These are phyloP conservation scores for Hirundo rustica DNA, from an alignment of 2,797 vertebrate species.

Conservation along the genomic window DNA sequence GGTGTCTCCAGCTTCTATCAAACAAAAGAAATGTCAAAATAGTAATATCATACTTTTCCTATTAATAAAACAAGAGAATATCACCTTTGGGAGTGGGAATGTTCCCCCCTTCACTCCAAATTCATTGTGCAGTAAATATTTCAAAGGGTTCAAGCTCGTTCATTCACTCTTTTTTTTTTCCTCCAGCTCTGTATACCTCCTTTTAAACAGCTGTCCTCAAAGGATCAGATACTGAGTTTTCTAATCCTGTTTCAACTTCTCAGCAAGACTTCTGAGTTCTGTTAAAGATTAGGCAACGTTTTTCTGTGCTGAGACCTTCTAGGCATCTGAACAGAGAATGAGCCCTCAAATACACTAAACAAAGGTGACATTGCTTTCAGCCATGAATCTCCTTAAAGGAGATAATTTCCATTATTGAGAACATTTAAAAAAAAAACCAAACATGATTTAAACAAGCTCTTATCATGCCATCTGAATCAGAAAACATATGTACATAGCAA, in stretches of 20 bases:
- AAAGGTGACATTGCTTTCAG: conserved; percentile 17
- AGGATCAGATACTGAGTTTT: conserved; percentile 36
- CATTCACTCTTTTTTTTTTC: neutral
- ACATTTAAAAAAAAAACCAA: neutral
- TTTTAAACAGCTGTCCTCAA: conserved; percentile 48
- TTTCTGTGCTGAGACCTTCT: neutral
- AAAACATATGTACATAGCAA: neutral
- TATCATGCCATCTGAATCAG: neutral
- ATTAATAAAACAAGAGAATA: conserved; percentile 30
- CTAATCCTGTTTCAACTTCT: conserved; percentile 47
- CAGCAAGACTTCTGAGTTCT: conserved; percentile 56
- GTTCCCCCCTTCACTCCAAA: neutral
- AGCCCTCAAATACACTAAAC: neutral
- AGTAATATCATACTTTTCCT: neutral
- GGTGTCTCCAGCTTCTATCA: neutral
- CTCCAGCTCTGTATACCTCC: neutral
- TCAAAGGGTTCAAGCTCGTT: neutral
- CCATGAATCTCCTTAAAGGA: neutral
- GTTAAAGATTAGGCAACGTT: conserved; percentile 37
- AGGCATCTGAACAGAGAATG: neutral
- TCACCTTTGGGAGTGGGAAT: neutral
- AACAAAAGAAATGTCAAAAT: neutral
- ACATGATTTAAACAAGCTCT: neutral
- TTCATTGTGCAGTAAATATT: conserved; percentile 21
- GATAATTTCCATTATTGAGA: conserved; percentile 7